Conservation (phyloP, 2,888 invertebrate species). For the Hirtodrosophila trivittata region DNA sequence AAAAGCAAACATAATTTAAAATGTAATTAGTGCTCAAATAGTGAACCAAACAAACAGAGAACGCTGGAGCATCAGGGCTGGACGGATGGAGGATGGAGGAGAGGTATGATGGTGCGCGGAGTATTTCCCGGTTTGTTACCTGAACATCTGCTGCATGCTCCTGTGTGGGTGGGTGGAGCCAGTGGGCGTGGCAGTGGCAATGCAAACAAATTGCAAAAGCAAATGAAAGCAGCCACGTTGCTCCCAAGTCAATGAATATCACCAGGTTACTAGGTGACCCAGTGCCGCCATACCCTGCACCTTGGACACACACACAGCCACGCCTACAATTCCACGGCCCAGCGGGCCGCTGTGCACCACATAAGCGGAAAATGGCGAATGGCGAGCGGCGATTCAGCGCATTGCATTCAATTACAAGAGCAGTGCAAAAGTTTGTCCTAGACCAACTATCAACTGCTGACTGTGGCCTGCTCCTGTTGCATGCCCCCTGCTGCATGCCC, state of each 20-base stretch:
- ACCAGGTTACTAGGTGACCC: slow-evolving; percentile 81
- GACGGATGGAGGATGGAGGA: not conserved
- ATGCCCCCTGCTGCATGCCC: slow-evolving; percentile 3
- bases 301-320: not conserved
- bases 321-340: not conserved
- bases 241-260: slow-evolving; percentile 74
- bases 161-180: slow-evolving; percentile 5
- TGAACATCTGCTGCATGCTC: not conserved
- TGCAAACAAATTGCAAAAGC: slow-evolving; percentile 65
- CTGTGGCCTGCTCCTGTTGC: slow-evolving; percentile 1
- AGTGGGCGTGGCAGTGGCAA: slow-evolving; percentile 59
- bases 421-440: slow-evolving; percentile 73
- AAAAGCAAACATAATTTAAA: slow-evolving; percentile 81
- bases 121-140: not conserved
- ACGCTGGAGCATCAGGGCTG: no score
- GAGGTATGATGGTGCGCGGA: not conserved
- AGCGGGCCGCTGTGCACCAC: not conserved
- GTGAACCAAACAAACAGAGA: slow-evolving; percentile 72
- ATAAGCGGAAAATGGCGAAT: not conserved
- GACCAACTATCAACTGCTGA: slow-evolving; percentile 70
- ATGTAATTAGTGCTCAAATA: slow-evolving; percentile 81
- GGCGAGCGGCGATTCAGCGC: slow-evolving; percentile 7
- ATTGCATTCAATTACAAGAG: slow-evolving; percentile 45
- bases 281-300: slow-evolving; percentile 45
- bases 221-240: slow-evolving; percentile 48